phyloP scores from a whole-genome alignment of 2,797 vertebrate species.

The Halcyon smyrnensis region DNA sequence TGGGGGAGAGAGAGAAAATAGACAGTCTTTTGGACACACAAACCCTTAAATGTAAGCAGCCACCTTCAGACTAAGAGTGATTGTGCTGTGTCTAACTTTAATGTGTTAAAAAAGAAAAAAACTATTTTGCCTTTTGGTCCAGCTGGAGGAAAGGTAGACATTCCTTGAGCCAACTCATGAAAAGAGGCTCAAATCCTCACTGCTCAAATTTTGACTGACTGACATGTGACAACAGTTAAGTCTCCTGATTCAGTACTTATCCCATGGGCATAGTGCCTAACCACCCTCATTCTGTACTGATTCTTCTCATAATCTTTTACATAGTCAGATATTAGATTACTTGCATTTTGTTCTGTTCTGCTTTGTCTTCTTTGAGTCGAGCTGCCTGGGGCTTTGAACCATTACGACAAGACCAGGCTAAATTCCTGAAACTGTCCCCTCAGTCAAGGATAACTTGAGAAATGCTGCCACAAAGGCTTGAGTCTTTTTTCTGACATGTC shows the following conservation, averaged over 20 bases:
- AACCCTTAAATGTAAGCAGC: background rate
- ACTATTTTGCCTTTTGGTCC: background rate
- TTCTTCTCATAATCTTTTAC: background rate
- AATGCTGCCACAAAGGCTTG: background rate
- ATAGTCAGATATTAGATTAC: background rate
- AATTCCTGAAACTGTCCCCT: background rate
- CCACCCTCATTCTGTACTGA: background rate
- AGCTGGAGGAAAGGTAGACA: background rate
- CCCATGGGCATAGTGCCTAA: too few relatives aligned
- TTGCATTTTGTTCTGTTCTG: background rate
- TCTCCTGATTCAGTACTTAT: background rate
- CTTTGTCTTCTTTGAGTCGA: background rate
- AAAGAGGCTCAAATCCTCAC: background rate
- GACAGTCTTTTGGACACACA: background rate
- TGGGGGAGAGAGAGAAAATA: background rate
- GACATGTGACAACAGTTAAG: too few relatives aligned
- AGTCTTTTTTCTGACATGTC: background rate
- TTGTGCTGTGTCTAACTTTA: background rate
- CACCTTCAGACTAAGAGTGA: background rate
- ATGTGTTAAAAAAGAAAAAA: background rate
- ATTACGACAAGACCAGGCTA: background rate
- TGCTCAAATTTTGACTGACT: background rate
- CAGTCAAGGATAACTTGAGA: background rate
- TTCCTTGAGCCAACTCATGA: background rate
- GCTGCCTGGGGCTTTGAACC: background rate